These are phyloP conservation scores for Adelognathus sp. DNA, from an alignment of 2,888 invertebrate species.

Conservation along the genomic window DNA sequence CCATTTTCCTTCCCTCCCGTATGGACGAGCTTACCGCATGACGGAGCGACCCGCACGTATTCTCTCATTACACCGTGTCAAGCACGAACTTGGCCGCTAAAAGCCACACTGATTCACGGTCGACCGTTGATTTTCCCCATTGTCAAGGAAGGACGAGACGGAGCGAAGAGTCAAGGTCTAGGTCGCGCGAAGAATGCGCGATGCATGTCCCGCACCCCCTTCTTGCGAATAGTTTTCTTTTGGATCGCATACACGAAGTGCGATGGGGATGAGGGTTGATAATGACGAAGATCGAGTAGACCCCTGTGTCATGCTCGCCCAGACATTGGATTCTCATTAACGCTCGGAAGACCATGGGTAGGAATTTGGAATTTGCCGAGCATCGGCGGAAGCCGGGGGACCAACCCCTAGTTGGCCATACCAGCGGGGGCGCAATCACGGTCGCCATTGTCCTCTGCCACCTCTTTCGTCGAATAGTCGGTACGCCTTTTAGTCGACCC, in stretches of 20 bases:
- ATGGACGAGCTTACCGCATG: background rate
- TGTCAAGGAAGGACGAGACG: slow-evolving; percentile 33
- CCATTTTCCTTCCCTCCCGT: background rate
- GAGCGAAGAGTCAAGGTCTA: slow-evolving; percentile 55
- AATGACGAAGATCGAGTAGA: background rate
- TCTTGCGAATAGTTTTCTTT: slow-evolving; percentile 30
- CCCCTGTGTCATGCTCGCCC: background rate
- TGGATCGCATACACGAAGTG: slow-evolving; percentile 14
- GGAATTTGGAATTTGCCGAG: slow-evolving; percentile 39
- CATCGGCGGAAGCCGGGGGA: background rate
- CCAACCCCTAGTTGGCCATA: slow-evolving; percentile 18
- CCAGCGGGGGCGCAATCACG: slow-evolving; percentile 47
- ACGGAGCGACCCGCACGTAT: background rate
- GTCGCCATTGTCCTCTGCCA: slow-evolving; percentile 49
- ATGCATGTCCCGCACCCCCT: background rate
- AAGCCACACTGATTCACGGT: slow-evolving; percentile 54
- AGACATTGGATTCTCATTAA: slow-evolving; percentile 38
- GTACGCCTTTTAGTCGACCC: slow-evolving; percentile 10
- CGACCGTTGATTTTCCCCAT: slow-evolving; percentile 54
- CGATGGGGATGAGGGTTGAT: background rate
- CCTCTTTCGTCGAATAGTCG: slow-evolving; percentile 29
- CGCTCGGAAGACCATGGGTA: background rate
- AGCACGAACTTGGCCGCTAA: slow-evolving; percentile 15
- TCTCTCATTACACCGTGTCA: background rate
- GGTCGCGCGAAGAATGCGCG: slow-evolving; percentile 10